phyloP scores from a whole-genome alignment of 2,797 vertebrate species.

The Coccyzus lansbergi region DNA sequence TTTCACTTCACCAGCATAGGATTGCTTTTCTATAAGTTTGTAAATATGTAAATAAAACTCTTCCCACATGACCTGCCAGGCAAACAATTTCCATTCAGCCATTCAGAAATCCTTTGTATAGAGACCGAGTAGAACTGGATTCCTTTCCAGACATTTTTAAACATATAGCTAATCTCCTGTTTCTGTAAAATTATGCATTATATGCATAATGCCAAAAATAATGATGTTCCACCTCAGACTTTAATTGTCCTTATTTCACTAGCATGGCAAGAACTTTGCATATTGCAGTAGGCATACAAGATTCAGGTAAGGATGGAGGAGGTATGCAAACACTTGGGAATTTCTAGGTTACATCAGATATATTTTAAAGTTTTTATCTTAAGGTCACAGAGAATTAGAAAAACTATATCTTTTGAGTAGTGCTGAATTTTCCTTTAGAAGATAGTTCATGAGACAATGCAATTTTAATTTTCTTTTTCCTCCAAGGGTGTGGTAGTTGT shows the following conservation, averaged over 20 bases:
- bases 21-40: not conserved
- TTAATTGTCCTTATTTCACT: not conserved
- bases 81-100: not conserved
- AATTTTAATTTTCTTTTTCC: not conserved
- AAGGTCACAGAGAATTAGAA: not conserved
- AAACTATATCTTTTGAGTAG: not conserved
- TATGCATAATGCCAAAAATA: slow-evolving; percentile 10
- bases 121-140: not conserved
- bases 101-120: not conserved
- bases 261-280: slow-evolving; percentile 1
- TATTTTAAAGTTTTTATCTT: not conserved
- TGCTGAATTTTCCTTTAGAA: not conserved
- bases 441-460: not conserved
- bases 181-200: not conserved
- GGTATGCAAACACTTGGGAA: not conserved
- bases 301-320: not conserved
- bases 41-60: not conserved
- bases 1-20: not conserved
- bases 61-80: not conserved
- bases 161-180: not conserved
- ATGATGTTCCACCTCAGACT: not conserved
- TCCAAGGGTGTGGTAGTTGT: fast-evolving
- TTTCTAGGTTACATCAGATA: not conserved
- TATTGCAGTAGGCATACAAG: not conserved
- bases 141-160: not conserved